Evolutionary conservation across 2,113 vertebrate genomes (phyloP).

Genomic region (Thunnus thynnus): DNA sequence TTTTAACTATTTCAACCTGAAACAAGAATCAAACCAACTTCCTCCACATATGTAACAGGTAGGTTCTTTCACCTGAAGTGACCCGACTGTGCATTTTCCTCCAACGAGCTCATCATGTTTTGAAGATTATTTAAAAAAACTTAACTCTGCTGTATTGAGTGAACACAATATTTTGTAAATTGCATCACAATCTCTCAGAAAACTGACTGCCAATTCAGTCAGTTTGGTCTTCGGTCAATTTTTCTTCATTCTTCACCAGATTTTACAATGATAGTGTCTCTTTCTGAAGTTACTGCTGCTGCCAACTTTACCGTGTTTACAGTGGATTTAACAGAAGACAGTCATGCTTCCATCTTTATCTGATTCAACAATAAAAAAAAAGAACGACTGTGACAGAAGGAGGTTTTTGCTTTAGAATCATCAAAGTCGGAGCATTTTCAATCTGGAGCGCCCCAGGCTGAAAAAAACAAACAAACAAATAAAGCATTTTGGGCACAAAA

Average conservation of each 20-base stretch:
- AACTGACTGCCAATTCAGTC: background rate
- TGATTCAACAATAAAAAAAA: slow-evolving; percentile 10
- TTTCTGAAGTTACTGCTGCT: background rate
- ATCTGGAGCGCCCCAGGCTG: background rate
- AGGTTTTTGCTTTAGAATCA: background rate
- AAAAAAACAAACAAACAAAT: background rate
- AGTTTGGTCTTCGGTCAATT: background rate
- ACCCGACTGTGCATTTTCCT: no score
- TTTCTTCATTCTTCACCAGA: background rate
- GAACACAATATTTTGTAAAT: background rate
- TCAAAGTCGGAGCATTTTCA: background rate
- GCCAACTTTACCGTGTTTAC: slow-evolving; percentile 29
- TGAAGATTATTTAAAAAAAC: no score
- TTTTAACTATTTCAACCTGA: no score
- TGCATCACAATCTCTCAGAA: background rate
- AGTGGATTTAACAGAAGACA: background rate
- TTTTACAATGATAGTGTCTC: background rate
- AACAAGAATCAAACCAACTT: no score
- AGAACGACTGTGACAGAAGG: slow-evolving; percentile 9
- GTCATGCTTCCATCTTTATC: slow-evolving; percentile 23
- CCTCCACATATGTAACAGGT: no score
- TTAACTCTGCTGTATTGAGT: no score
- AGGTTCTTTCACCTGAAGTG: no score
- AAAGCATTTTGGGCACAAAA: background rate
- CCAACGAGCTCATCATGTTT: no score